Percentiles rank a stretch among this genome's conserved stretches.
phyloP scores from a whole-genome alignment of 2,888 invertebrate species.

The Eupithecia tripunctaria region DNA sequence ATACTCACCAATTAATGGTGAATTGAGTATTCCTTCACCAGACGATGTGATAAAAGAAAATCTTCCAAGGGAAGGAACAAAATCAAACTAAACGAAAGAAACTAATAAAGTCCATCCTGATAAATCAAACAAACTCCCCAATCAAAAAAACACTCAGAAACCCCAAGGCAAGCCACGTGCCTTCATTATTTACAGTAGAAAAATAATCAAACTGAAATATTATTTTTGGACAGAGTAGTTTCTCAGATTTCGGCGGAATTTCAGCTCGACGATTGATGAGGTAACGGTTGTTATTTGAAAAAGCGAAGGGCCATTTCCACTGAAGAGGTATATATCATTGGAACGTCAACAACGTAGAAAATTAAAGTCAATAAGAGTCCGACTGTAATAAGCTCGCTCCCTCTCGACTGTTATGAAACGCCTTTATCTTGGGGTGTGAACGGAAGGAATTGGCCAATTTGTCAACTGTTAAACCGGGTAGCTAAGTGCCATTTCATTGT shows the following conservation, averaged over 20 bases:
- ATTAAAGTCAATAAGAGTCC: constrained; percentile 81
- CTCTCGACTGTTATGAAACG: constrained; percentile 68
- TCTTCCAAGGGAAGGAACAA: not conserved
- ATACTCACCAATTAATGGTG: no score
- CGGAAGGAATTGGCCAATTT: constrained; percentile 77
- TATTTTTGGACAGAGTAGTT: constrained; percentile 73
- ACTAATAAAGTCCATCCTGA: constrained; percentile 32
- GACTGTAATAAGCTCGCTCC: constrained; percentile 72
- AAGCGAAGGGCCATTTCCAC: constrained; percentile 79
- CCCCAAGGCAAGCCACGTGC: constrained; percentile 64
- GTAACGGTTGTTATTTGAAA: constrained; percentile 81
- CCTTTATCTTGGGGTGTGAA: constrained; percentile 64
- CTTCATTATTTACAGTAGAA: constrained; percentile 81
- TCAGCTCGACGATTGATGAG: constrained; percentile 74
- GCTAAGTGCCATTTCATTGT: constrained; percentile 76
- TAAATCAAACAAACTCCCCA: constrained; percentile 32
- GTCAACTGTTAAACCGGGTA: constrained; percentile 67
- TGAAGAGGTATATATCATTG: constrained; percentile 78
- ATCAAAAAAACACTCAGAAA: constrained; percentile 46
- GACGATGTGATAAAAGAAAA: no score
- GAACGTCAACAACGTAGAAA: constrained; percentile 82
- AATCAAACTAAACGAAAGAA: constrained; percentile 24
- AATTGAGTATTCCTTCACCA: no score
- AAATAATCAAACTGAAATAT: constrained; percentile 80
- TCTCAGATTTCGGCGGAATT: constrained; percentile 78